A percentile compares a stretch with the other conserved stretches of the same genome.
phyloP scores from a whole-genome alignment of 2,113 vertebrate genomes.

The Struthio camelus region DNA sequence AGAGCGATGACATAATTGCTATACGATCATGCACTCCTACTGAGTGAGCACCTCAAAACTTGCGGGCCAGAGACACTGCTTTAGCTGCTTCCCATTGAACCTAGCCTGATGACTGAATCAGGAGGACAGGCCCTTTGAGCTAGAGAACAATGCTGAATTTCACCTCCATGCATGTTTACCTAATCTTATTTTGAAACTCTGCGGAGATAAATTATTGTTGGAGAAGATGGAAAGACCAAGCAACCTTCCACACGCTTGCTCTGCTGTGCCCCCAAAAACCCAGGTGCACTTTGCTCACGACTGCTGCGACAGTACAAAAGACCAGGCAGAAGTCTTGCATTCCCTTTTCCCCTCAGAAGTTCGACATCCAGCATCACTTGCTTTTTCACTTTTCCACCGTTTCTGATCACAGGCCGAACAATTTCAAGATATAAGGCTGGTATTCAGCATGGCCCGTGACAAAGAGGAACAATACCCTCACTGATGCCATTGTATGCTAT shows the following conservation, averaged over 20 bases:
- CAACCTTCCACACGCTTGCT: not conserved
- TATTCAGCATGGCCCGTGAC: not conserved
- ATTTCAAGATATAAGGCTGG: not conserved
- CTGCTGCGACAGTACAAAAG: constrained; percentile 15
- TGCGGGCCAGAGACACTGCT: not conserved
- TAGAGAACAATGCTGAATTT: not conserved
- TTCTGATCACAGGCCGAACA: not conserved
- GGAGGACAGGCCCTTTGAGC: not conserved
- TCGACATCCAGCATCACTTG: not conserved
- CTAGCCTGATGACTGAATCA: not conserved
- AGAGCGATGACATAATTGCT: not conserved
- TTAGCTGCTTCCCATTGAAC: not conserved
- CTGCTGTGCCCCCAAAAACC: not conserved
- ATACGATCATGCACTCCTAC: not conserved
- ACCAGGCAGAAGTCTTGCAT: not conserved
- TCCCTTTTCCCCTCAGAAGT: not conserved
- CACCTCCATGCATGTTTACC: not conserved
- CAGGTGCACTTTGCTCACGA: not conserved
- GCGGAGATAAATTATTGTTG: not conserved
- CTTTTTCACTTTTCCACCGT: not conserved
- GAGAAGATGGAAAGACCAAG: not conserved
- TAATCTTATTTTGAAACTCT: not conserved
- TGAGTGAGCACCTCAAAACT: not conserved
- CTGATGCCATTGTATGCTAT: not conserved
- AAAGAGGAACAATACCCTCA: constrained; percentile 12